These are phyloP conservation scores for Apis mellifera DNA, from an alignment of 1,140 invertebrate species.

Conservation along the genomic window DNA sequence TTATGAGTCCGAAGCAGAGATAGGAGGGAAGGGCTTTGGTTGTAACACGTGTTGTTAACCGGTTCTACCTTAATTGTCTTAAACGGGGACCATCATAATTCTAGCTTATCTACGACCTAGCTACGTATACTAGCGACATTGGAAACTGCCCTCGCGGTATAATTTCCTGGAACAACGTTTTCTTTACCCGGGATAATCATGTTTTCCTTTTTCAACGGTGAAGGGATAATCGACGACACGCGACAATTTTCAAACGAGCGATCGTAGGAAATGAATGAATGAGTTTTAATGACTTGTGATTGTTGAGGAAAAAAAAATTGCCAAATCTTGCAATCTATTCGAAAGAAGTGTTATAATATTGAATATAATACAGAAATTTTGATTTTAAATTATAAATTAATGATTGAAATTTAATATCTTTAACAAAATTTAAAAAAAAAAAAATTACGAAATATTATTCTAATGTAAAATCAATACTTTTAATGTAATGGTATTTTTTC, in stretches of 20 bases:
- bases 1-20: slow-evolving; percentile 68
- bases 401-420: no score
- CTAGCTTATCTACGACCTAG: slow-evolving; percentile 44
- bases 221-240: background rate
- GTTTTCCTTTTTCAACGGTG: background rate
- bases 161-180: slow-evolving; percentile 7
- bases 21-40: slow-evolving; percentile 69
- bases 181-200: background rate
- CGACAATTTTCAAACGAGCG: background rate
- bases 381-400: no score
- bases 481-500: no score
- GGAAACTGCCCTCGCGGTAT: slow-evolving; percentile 21
- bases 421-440: no score
- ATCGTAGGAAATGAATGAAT: background rate
- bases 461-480: no score
- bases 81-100: slow-evolving; percentile 72
- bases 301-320: no score
- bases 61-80: slow-evolving; percentile 76
- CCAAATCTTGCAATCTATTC: background rate
- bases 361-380: no score
- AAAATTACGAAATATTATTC: no score
- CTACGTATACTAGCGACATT: slow-evolving; percentile 26
- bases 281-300: background rate
- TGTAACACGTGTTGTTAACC: slow-evolving; percentile 76
- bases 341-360: background rate